phyloP scores from a whole-genome alignment of 2,888 invertebrate genomes.

The Volucella inanis region DNA sequence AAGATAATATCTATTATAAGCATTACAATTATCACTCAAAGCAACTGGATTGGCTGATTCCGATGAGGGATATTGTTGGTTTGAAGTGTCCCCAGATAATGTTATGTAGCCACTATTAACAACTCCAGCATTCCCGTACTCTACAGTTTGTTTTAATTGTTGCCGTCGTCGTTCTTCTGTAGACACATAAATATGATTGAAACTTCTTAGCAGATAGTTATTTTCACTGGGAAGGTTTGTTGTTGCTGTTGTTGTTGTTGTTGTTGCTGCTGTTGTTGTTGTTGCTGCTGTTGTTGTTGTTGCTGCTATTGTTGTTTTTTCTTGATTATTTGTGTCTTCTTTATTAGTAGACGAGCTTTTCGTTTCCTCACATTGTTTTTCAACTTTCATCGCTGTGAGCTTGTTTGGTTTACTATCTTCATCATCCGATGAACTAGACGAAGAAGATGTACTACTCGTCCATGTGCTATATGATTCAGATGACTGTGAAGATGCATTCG shows the following conservation, averaged over 20 bases:
- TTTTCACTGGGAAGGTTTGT: conserved; percentile 76
- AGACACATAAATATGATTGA: conserved; percentile 78
- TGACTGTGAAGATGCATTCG: conserved; percentile 50
- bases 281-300: too few species aligned
- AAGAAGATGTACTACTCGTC: conserved; percentile 37
- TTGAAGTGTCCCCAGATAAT: conserved; percentile 48
- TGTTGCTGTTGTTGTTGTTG: too few species aligned
- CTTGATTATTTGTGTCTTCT: conserved; percentile 15
- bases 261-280: too few species aligned
- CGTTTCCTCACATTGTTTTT: not conserved
- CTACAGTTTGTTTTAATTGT: conserved; percentile 42
- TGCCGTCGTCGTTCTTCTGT: conserved; percentile 70
- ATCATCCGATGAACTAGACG: conserved; percentile 48
- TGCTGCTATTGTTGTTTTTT: too few species aligned
- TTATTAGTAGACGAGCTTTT: not conserved
- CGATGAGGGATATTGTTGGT: conserved; percentile 41
- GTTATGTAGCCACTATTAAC: conserved; percentile 50
- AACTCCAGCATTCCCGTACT: conserved; percentile 24
- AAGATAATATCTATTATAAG: conserved; percentile 76
- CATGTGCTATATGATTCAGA: conserved; percentile 47
- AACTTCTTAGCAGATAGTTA: conserved; percentile 79
- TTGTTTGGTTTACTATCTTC: conserved; percentile 10
- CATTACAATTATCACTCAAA: conserved; percentile 77
- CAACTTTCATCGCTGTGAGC: conserved; percentile 1
- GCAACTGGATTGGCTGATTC: conserved; percentile 55